Percentiles rank a stretch among this genome's conserved stretches.
Conservation (phyloP, 2,888 invertebrate genomes). For the Mythimna impura region DNA sequence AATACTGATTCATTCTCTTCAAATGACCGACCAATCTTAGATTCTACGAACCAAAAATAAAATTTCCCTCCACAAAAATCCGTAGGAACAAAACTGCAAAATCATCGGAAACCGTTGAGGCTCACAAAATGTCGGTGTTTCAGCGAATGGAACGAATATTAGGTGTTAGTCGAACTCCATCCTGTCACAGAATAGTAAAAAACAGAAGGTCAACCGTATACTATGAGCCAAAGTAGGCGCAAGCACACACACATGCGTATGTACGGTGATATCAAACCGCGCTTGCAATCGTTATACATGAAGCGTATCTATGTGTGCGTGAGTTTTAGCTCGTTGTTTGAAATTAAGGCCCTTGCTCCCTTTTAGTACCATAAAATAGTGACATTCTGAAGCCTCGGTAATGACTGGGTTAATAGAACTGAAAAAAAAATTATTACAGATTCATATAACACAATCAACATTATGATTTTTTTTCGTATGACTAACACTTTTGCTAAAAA, state of each 20-base stretch:
- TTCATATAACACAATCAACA: too few relatives aligned
- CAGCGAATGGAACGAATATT: conserved; percentile 37
- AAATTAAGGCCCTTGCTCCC: too few relatives aligned
- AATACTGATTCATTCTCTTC: neutral
- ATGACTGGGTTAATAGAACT: too few relatives aligned
- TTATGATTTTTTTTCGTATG: too few relatives aligned
- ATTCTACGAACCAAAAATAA: neutral
- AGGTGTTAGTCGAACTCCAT: conserved; percentile 33
- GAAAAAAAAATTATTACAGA: too few relatives aligned
- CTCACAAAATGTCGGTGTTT: conserved; percentile 38
- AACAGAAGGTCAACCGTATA: conserved; percentile 1
- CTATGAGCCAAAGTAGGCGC: neutral
- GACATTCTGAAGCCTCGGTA: too few relatives aligned
- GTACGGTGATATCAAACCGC: neutral
- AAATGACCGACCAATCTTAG: neutral
- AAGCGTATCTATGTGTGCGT: neutral
- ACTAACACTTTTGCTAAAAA: too few relatives aligned
- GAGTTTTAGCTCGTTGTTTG: too few relatives aligned
- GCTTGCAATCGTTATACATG: neutral
- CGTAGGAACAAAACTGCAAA: conserved; percentile 43
- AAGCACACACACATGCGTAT: neutral
- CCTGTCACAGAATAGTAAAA: neutral
- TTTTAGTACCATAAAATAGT: too few relatives aligned
- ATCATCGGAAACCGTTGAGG: conserved; percentile 45
- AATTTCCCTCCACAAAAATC: conserved; percentile 21